Evolutionary conservation across 2,797 vertebrate genomes (phyloP).

Genomic region (Myiotriccus ornatus): DNA sequence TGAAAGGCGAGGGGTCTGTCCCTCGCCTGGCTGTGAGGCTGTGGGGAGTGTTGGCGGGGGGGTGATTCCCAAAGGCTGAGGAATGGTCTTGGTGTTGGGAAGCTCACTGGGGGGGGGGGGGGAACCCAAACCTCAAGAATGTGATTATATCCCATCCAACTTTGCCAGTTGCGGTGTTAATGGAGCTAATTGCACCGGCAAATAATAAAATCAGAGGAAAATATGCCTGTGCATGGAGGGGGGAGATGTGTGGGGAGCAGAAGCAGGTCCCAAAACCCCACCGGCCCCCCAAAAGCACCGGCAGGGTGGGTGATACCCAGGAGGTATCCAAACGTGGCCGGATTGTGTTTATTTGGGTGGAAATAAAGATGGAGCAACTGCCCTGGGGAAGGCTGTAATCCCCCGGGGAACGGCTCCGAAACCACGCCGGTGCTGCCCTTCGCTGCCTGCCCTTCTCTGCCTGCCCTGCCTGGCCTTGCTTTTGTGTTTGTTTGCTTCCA

Average conservation of each 20-base stretch:
- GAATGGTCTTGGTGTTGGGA: not conserved
- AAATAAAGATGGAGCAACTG: not conserved
- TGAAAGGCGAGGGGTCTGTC: slow-evolving; percentile 24
- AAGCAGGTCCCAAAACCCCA: not conserved
- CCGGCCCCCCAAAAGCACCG: fast-evolving
- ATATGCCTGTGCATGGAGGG: not conserved
- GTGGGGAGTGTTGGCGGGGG: not conserved
- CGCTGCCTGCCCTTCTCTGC: not conserved
- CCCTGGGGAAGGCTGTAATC: not conserved
- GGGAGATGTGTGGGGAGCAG: not conserved
- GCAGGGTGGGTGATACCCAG: not conserved
- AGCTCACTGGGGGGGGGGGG: not conserved
- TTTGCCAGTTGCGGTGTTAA: not conserved
- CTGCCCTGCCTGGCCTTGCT: slow-evolving; percentile 33
- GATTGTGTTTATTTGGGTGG: slow-evolving; percentile 13
- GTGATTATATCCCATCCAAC: slow-evolving; percentile 8
- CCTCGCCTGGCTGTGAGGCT: not conserved
- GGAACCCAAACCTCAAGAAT: not conserved
- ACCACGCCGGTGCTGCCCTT: not conserved
- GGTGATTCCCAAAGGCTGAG: not conserved
- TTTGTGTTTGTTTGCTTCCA: slow-evolving; percentile 52
- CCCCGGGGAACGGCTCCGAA: not conserved
- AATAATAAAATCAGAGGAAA: not conserved
- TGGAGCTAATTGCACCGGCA: not conserved
- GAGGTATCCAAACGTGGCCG: not conserved